These are phyloP conservation scores for Steinernema khuongi DNA, from an alignment of 1,140 invertebrate species.

Conservation along the genomic window DNA sequence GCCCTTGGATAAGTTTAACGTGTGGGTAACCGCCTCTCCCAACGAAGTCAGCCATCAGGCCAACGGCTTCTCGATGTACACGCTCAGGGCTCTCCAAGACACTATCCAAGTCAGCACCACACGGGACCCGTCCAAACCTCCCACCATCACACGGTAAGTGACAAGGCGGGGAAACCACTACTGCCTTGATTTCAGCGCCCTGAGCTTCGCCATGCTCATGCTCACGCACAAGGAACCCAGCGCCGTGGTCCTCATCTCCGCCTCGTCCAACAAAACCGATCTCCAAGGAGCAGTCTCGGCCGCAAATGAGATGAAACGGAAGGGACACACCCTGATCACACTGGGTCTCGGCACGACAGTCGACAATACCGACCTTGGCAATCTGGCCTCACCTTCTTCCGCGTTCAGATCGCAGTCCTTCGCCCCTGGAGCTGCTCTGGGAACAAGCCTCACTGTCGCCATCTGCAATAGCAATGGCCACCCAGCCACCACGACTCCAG, in stretches of 20 bases:
- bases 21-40: background rate
- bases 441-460: background rate
- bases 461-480: background rate
- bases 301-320: background rate
- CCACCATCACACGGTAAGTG: background rate
- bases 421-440: background rate
- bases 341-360: background rate
- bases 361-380: background rate
- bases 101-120: background rate
- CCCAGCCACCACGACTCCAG: background rate
- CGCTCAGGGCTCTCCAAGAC: background rate
- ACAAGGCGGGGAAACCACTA: background rate
- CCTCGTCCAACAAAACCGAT: background rate
- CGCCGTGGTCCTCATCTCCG: background rate
- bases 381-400: background rate
- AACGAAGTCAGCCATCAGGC: constrained; percentile 2
- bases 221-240: background rate
- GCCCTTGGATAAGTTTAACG: background rate
- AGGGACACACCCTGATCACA: background rate
- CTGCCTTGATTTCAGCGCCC: background rate
- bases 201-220: background rate
- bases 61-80: background rate
- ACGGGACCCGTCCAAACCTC: background rate
- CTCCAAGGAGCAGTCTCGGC: background rate
- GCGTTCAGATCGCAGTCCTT: background rate